Percentiles rank a stretch among this genome's conserved stretches.
Conservation (phyloP, 2,797 vertebrate genomes). For the Arvicola amphibius region DNA sequence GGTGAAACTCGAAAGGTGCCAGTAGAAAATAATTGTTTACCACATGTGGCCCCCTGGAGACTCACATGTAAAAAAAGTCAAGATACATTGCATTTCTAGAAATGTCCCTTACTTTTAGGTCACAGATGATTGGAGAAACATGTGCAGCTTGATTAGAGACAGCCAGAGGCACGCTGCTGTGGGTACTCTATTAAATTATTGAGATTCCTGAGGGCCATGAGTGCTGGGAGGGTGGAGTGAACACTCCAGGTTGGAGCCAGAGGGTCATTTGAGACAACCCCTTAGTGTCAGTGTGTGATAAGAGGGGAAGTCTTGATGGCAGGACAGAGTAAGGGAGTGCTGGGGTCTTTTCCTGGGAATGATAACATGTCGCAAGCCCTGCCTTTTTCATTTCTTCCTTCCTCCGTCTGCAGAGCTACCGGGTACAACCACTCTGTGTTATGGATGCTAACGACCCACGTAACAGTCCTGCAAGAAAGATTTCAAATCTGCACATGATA, state of each 20-base stretch:
- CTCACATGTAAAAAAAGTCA: constrained; percentile 20
- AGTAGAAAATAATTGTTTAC: neutral
- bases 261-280: neutral
- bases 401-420: constrained; percentile 54
- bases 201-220: constrained; percentile 57
- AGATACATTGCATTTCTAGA: constrained; percentile 53
- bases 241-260: neutral
- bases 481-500: constrained; percentile 74
- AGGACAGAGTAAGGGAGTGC: too few relatives aligned
- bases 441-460: constrained; percentile 65
- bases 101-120: constrained; percentile 57
- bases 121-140: constrained; percentile 61
- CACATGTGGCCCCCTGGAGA: neutral
- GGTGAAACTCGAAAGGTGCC: neutral
- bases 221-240: neutral
- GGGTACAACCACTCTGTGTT: constrained; percentile 63
- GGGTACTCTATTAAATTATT: constrained; percentile 75
- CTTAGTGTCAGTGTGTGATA: neutral
- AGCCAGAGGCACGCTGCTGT: constrained; percentile 66
- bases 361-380: neutral
- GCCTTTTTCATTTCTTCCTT: constrained; percentile 28
- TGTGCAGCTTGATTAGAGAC: constrained; percentile 64
- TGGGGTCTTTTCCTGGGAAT: neutral
- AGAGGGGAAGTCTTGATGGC: neutral
- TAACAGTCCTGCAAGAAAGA: constrained; percentile 54